Conservation (phyloP, 2,888 invertebrate genomes). For the Diaprepes abbreviatus region DNA sequence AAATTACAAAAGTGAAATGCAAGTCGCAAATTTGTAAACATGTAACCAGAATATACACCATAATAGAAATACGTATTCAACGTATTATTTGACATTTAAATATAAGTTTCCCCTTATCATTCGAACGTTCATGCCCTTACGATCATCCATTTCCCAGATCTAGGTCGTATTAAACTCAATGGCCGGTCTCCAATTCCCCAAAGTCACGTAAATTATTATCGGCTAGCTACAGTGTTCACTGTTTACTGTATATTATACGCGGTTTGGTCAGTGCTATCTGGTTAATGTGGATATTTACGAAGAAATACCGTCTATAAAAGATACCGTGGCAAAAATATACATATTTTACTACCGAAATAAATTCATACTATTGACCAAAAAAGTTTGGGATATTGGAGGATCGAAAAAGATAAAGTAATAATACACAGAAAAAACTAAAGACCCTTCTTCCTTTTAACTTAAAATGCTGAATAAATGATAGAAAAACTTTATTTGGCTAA, state of each 20-base stretch:
- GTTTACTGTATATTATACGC: constrained; percentile 43
- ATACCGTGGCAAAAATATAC: constrained; percentile 36
- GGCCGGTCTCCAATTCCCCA: constrained; percentile 40
- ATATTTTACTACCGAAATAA: too few relatives aligned
- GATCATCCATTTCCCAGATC: constrained; percentile 16
- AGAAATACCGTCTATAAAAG: constrained; percentile 45
- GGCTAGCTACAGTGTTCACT: constrained; percentile 39
- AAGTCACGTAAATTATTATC: constrained; percentile 50
- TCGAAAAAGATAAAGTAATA: too few relatives aligned
- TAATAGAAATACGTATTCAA: too few relatives aligned
- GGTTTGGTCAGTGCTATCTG: constrained; percentile 48
- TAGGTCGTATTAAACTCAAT: constrained; percentile 42
- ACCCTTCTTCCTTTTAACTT: too few relatives aligned
- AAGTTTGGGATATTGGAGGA: too few relatives aligned
- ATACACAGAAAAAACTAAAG: too few relatives aligned
- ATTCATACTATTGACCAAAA: too few relatives aligned
- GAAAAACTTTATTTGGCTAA: too few relatives aligned
- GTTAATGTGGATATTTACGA: constrained; percentile 48
- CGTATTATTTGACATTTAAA: constrained; percentile 4
- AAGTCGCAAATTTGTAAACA: too few relatives aligned
- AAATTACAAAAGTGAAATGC: too few relatives aligned
- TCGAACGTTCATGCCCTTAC: background rate
- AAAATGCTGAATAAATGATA: too few relatives aligned
- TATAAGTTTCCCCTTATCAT: background rate
- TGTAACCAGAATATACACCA: too few relatives aligned